Evolutionary conservation across 2,113 vertebrate species (phyloP), one percentile per base, ranked within the genome.

Genomic region (Lonchura striata): DNA sequence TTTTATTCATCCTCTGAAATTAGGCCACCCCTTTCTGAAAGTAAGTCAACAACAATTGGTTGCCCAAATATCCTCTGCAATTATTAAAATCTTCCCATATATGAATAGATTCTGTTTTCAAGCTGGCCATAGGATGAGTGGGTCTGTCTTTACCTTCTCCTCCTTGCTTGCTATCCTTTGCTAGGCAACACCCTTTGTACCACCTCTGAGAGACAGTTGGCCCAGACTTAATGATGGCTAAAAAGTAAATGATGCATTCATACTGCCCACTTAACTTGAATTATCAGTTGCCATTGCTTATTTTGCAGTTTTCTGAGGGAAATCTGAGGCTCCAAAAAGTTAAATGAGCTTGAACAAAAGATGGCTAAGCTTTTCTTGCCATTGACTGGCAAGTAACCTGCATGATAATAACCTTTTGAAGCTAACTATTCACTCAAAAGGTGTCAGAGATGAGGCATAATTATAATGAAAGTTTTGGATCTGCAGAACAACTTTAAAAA

Each of bases 301-400:
- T 95, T 97, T 97, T 95, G 90, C 91, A 97, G 54, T 95, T 95
- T 89, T 94, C 68, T 92, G 61, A 87, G 69, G 83, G 81, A 98
- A 97, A 95, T 31, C 15, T 78, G 75, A 83, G 21, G 61, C 46
- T 95, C 64, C 74, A 78, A 74, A 89, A 90, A 37, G 11, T 91
- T 97, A 97, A 98, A 97, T 97, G 95, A 95, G 13, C 85, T 96
- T 94, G 90, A 97, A 97, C 87, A 90, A 44, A 93, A 93, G 59
- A 95, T 42, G 21, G 41, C 13, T 97, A 93, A 91, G 22, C 70
- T 91, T 65, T 88, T 60, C 42, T 66, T 89, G 54, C 61, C 50
- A 60, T 68, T 94, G 44, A 85, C 61, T 83, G 50, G 49, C n/a
- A 90, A 92, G 47, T 63, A 93, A 80, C 44, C 56, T 86, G 24